These are phyloP conservation scores for Ruditapes philippinarum DNA, from an alignment of 1,140 invertebrate genomes.

Conservation along the genomic window DNA sequence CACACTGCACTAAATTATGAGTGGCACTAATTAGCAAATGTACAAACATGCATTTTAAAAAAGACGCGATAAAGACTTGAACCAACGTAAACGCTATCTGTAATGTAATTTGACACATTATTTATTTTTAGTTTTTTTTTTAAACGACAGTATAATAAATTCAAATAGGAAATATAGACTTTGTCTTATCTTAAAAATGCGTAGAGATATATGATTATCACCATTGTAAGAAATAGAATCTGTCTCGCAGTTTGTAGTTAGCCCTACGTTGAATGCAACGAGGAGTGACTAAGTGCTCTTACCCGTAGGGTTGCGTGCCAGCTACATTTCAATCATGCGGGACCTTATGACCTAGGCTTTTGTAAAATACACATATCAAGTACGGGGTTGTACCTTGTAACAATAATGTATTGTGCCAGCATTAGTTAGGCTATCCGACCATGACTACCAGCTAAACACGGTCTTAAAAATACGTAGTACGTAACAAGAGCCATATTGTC, in stretches of 20 bases:
- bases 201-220: slow-evolving; percentile 4
- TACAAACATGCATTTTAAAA: no score
- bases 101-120: no score
- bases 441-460: slow-evolving; percentile 62
- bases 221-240: slow-evolving; percentile 21
- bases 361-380: slow-evolving; percentile 57
- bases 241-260: no score
- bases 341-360: slow-evolving; percentile 49
- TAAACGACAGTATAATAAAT: no score
- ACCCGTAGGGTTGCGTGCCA: slow-evolving; percentile 48
- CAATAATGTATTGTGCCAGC: slow-evolving; percentile 66
- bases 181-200: not conserved
- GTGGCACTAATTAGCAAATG: no score
- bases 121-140: no score
- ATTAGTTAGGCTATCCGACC: slow-evolving; percentile 52
- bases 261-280: not conserved
- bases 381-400: slow-evolving; percentile 63
- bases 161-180: not conserved
- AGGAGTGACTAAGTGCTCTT: slow-evolving; percentile 53
- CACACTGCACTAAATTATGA: no score
- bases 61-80: no score
- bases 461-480: not conserved
- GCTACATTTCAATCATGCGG: slow-evolving; percentile 56
- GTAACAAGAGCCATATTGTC: not conserved
- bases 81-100: no score